Evolutionary conservation across 2,113 vertebrate species (phyloP), one percentile per base, ranked within the genome.

Genomic region (Oostethus manadensis): DNA sequence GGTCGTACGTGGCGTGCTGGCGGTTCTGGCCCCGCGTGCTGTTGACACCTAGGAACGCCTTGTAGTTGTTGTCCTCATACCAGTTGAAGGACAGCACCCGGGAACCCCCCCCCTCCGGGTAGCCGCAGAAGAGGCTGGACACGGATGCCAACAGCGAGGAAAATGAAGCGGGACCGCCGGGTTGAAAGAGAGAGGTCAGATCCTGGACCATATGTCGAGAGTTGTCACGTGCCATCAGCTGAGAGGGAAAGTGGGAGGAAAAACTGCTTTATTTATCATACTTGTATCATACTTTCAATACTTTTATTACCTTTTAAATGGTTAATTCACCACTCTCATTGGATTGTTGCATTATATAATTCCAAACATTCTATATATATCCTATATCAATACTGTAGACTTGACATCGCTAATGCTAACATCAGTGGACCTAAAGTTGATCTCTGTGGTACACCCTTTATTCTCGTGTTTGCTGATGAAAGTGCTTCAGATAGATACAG

Each of bases 61-160:
- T 98, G 74, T 98, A 99, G 88, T 98, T 98, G 80, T 98, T 98
- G 85, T 99, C 96, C 85, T 98, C 97, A 13, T 98, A 99, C 97
- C 96, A 99, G 87, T 98, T 98, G 85, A 98, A 96, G 71, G 97
- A 99, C 69, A 97, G 84, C 8, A 98, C 93, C 48, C 90, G 90
- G 62, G 93, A 88, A 50, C 93, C 93, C 8, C 91, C 93, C 49
- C 92, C 92, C 74, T 96, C 95, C 10, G 93, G 93, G 71, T 98
- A 95, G 11, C 96, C 95, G 62, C 97, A 99, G 76, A 98, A 88
- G 69, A 99, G 91, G 55, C 84, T 81, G 0, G 94, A 97, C 48
- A 95, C 62, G 8, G 84, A 81, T 62, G 81, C 85, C 80, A 88
- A 79, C 75, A 97, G 74, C 63, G 90, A 87, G 13, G 80, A 83